Percentiles rank a stretch among this genome's conserved stretches.
phyloP scores from a whole-genome alignment of 2,113 vertebrate species.

The Lophura nycthemera region DNA sequence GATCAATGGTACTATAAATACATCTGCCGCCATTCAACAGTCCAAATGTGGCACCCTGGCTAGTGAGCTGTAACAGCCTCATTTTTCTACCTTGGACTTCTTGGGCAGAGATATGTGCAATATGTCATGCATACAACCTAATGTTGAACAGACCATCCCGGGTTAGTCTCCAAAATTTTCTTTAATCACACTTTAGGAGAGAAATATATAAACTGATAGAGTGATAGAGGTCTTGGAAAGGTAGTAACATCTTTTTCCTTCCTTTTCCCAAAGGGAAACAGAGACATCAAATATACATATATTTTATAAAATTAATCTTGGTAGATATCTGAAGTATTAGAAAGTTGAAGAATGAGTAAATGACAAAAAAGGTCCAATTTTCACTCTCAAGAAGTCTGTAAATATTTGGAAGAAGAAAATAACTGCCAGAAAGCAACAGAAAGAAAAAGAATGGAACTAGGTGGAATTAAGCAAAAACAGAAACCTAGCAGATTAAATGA shows the following conservation, averaged over 20 bases:
- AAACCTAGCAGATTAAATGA: not conserved
- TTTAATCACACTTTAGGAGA: not conserved
- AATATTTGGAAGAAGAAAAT: not conserved
- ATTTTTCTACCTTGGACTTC: not conserved
- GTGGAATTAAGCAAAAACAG: not conserved
- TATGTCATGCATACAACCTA: rapidly evolving
- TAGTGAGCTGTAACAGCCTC: not conserved
- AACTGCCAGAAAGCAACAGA: not conserved
- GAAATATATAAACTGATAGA: not conserved
- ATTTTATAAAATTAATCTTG: not conserved
- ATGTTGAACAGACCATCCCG: not conserved
- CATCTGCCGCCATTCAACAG: not conserved
- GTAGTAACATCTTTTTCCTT: not conserved
- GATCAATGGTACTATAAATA: not conserved
- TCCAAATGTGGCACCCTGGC: not conserved
- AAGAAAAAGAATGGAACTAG: not conserved
- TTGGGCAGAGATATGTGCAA: not conserved
- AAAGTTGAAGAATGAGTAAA: not conserved
- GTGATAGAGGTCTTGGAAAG: not conserved
- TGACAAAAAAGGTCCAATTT: not conserved
- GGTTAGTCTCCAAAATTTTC: not conserved
- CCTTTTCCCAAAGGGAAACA: not conserved
- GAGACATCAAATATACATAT: not conserved
- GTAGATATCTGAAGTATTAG: not conserved
- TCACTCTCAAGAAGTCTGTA: not conserved